A percentile compares a stretch with the other conserved stretches of the same genome.
phyloP scores from a whole-genome alignment of 2,797 vertebrate genomes.

The Chloroceryle amazona region DNA sequence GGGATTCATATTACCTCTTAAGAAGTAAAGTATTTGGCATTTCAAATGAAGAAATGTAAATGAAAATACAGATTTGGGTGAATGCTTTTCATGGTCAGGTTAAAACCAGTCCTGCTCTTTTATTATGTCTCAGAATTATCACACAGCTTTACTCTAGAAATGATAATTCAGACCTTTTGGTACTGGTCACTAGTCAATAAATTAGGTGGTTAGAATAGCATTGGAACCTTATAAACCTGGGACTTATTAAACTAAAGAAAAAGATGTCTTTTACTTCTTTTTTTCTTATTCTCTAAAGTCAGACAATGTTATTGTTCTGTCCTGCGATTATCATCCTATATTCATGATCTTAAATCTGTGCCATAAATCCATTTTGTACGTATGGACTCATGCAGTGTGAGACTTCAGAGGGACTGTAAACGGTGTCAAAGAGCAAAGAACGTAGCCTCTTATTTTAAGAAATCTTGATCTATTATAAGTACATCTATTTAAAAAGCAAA shows the following conservation, averaged over 20 bases:
- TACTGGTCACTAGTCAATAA: background rate
- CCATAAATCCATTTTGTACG: background rate
- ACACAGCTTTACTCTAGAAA: background rate
- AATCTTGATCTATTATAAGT: too few species aligned
- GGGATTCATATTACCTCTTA: background rate
- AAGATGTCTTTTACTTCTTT: background rate
- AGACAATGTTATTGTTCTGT: background rate
- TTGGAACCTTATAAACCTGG: background rate
- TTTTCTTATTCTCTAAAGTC: background rate
- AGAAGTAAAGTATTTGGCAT: background rate
- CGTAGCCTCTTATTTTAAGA: too few species aligned
- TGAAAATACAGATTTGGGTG: background rate
- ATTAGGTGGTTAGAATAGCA: background rate
- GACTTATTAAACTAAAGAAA: background rate
- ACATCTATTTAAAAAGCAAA: too few species aligned
- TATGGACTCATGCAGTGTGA: background rate
- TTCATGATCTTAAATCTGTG: background rate
- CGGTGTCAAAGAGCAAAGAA: too few species aligned
- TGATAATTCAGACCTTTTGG: background rate
- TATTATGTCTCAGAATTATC: background rate
- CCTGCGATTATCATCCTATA: background rate
- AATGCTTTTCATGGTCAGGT: background rate
- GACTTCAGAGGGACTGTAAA: too few species aligned
- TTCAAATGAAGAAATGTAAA: background rate
- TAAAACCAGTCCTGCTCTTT: background rate